phyloP scores from a whole-genome alignment of 2,113 vertebrate species.

The Proterorhinus semilunaris region DNA sequence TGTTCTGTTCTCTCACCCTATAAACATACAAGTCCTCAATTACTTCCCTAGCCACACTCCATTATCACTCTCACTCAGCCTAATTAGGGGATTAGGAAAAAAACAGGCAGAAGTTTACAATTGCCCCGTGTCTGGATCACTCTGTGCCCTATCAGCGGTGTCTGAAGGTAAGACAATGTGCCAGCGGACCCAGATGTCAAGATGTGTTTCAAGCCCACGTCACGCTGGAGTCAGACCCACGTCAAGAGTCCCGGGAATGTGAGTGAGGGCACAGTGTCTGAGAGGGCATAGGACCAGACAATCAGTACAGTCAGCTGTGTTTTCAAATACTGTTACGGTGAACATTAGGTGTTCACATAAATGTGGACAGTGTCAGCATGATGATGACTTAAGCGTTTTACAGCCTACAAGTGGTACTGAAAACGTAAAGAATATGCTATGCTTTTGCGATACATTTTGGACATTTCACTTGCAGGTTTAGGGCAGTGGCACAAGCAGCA shows the following conservation, averaged over 20 bases:
- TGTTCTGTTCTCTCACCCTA: neutral
- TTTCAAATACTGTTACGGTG: conserved; percentile 16
- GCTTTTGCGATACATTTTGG: too few relatives aligned
- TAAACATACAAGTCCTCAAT: neutral
- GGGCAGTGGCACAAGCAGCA: conserved; percentile 23
- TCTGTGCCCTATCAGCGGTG: conserved; percentile 20
- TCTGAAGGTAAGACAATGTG: conserved; percentile 49
- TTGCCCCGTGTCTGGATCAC: conserved; percentile 27
- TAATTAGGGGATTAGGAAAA: conserved; percentile 33
- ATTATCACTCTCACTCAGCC: conserved; percentile 4
- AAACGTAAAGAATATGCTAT: too few relatives aligned
- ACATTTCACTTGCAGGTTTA: neutral
- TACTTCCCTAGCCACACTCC: neutral
- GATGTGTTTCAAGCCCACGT: conserved; percentile 36
- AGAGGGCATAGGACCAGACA: neutral
- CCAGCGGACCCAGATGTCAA: conserved; percentile 20
- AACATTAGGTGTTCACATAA: too few relatives aligned
- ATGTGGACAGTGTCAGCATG: neutral
- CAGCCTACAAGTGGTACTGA: too few relatives aligned
- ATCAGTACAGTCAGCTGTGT: neutral
- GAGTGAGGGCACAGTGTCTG: conserved; percentile 14
- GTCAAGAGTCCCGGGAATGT: conserved; percentile 35
- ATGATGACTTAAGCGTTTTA: too few relatives aligned
- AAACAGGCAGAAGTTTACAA: conserved; percentile 34
- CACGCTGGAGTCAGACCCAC: conserved; percentile 32